These are phyloP conservation scores for Mormyrus hasselquistii DNA, from an alignment of 2,797 vertebrate species.

Conservation along the genomic window DNA sequence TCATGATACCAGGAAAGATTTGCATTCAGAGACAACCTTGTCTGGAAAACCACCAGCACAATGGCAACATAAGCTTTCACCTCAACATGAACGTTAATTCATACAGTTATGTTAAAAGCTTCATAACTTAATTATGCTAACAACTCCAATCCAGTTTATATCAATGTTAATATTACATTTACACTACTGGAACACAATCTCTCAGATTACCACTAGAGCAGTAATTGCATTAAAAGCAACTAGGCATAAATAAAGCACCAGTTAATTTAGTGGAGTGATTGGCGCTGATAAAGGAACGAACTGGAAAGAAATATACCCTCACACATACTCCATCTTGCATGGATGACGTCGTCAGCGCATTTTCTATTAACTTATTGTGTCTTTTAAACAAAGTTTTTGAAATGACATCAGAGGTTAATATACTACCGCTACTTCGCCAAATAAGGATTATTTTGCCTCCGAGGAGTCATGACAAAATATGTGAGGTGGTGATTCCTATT, in stretches of 20 bases:
- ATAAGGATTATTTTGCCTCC: not conserved
- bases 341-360: not conserved
- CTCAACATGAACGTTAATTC: not conserved
- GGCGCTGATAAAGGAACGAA: not conserved
- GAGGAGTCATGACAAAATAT: not conserved
- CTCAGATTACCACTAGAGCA: not conserved
- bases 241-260: not conserved
- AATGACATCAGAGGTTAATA: not conserved
- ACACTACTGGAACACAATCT: not conserved
- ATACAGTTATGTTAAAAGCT: not conserved
- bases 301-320: not conserved
- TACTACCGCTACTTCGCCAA: not conserved
- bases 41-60: not conserved
- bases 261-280: not conserved
- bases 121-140: not conserved
- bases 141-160: not conserved
- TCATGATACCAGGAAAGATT: not conserved
- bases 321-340: not conserved
- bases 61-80: not conserved
- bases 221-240: constrained; percentile 2
- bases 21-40: not conserved
- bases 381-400: not conserved
- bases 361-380: not conserved
- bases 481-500: not conserved
- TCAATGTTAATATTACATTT: not conserved